Percentiles rank a stretch among this genome's conserved stretches.
These are phyloP conservation scores for Limnephilus rhombicus DNA, from an alignment of 2,888 invertebrate genomes.

Conservation along the genomic window DNA sequence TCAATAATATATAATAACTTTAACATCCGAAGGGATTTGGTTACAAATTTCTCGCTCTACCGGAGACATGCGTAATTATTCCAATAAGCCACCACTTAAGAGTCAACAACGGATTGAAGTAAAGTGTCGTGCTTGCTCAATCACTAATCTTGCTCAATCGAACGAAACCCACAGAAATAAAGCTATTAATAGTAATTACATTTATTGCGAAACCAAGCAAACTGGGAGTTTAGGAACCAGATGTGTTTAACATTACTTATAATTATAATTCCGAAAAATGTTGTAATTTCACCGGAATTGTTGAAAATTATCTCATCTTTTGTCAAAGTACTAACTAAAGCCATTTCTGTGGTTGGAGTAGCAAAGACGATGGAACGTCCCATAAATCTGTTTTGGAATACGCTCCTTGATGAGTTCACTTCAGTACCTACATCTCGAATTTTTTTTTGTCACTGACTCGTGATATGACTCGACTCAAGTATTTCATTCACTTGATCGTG, in stretches of 20 bases:
- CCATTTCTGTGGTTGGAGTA: too few relatives aligned
- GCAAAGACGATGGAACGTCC: too few relatives aligned
- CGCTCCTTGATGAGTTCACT: too few relatives aligned
- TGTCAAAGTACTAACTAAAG: neutral
- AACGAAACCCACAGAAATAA: neutral
- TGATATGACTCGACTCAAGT: too few relatives aligned
- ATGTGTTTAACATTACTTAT: neutral
- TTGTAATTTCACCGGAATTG: neutral
- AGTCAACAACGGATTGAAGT: neutral
- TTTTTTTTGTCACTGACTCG: too few relatives aligned
- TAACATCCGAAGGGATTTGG: neutral
- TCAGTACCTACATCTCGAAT: too few relatives aligned
- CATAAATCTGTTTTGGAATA: too few relatives aligned
- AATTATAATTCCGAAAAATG: neutral
- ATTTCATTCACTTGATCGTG: too few relatives aligned
- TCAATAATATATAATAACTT: neutral
- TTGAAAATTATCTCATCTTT: neutral
- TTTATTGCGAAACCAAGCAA: neutral
- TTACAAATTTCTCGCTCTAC: neutral
- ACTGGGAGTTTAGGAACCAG: neutral
- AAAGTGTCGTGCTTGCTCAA: neutral
- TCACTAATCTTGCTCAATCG: neutral
- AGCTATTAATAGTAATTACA: neutral
- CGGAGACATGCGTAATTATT: neutral
- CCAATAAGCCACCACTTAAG: neutral